These are phyloP conservation scores for Gopherus evgoodei DNA, from an alignment of 2,113 vertebrate genomes.

Conservation along the genomic window DNA sequence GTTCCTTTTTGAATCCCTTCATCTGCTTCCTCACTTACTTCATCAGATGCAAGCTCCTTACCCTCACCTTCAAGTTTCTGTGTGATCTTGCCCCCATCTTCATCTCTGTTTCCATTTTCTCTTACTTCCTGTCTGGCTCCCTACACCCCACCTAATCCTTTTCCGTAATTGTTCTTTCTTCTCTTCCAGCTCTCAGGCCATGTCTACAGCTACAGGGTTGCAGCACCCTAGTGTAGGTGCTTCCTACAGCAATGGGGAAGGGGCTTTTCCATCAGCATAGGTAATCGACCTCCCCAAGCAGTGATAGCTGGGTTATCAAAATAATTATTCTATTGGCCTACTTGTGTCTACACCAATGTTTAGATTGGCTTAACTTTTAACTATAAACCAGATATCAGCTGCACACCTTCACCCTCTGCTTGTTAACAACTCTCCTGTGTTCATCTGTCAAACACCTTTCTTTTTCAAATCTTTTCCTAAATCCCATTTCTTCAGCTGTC, in stretches of 20 bases:
- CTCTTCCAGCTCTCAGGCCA: background rate
- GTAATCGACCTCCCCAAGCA: too few species aligned
- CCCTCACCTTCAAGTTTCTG: background rate
- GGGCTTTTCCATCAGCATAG: too few species aligned
- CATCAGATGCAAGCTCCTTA: background rate
- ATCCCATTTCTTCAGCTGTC: background rate
- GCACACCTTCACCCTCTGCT: background rate
- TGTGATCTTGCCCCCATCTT: background rate
- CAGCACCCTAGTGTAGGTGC: too few species aligned
- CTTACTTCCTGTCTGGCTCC: background rate
- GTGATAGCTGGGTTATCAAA: too few species aligned
- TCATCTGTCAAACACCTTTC: background rate
- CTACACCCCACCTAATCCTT: background rate
- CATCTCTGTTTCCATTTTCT: background rate
- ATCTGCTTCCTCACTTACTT: background rate
- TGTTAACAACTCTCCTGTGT: background rate
- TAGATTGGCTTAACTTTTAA: too few species aligned
- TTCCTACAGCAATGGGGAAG: too few species aligned
- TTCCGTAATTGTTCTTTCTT: background rate
- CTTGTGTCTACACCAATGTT: too few species aligned
- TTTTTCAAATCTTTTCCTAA: background rate
- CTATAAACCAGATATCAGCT: background rate
- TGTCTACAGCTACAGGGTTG: too few species aligned
- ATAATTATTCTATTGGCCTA: too few species aligned
- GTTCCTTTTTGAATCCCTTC: background rate